Conservation (phyloP, 2,797 vertebrate species). For the Hypotaenidia philippensis region DNA sequence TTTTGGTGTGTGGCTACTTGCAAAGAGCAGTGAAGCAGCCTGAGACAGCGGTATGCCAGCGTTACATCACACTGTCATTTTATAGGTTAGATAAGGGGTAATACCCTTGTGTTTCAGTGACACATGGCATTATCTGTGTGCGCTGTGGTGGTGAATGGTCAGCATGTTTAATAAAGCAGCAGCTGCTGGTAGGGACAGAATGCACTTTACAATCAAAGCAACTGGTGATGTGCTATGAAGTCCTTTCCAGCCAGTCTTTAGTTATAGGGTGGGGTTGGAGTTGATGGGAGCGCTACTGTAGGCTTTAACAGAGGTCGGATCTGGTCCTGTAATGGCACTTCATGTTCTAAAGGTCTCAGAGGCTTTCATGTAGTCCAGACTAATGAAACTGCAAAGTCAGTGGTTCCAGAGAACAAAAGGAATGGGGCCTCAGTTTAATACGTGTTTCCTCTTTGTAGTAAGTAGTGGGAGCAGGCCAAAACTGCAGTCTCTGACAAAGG, state of each 20-base stretch:
- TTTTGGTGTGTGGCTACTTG: neutral
- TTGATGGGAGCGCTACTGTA: neutral
- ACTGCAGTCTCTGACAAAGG: slow-evolving; percentile 27
- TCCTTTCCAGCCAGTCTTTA: neutral
- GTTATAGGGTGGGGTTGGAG: neutral
- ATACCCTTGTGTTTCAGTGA: neutral
- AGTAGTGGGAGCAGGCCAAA: slow-evolving; percentile 15
- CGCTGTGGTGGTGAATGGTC: neutral
- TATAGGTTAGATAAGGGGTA: neutral
- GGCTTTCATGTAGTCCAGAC: slow-evolving; percentile 4
- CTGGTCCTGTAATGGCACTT: neutral
- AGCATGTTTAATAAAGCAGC: neutral
- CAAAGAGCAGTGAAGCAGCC: neutral
- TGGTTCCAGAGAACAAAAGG: slow-evolving; percentile 39
- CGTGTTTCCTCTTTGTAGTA: neutral
- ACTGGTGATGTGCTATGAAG: neutral
- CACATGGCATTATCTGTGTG: neutral
- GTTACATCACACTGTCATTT: neutral
- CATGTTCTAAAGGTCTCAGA: neutral
- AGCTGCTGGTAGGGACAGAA: neutral
- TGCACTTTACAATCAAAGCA: neutral
- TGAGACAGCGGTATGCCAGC: neutral
- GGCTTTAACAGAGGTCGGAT: neutral
- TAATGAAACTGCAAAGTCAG: slow-evolving; percentile 43
- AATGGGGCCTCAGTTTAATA: neutral